Evolutionary conservation across 2,797 vertebrate species (phyloP), one percentile per base, ranked within the genome.

Genomic region (Pseudochromis fuscus): DNA sequence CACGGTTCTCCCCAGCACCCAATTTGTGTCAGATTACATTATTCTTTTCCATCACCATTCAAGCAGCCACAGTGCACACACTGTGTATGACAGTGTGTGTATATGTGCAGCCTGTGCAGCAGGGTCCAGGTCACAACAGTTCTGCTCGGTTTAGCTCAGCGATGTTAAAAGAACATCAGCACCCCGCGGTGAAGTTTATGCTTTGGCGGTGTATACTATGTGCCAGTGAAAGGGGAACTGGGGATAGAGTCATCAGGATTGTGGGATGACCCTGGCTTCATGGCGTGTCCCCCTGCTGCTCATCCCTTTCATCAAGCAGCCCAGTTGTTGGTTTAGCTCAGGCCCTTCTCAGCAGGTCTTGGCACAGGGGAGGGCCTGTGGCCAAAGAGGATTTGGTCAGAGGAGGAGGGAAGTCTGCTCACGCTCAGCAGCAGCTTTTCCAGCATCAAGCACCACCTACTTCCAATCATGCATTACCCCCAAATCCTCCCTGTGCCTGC

Each of bases 311-410:
- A 94, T 94, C 92, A 63, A 72, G 72, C 60, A 67, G 82, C 72
- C 62, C 89, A 91, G 88, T 91, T 94, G 92, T 94, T 93, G 83
- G 85, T 93, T 94, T 92, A 92, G 80, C 90, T 91, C 87, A 80
- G 89, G 70, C 84, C 79, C 83, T 76, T 90, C 91, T 83, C 92
- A 91, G 93, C 87, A 79, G 83, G 92, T 66, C 85, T 85, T 92
- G 91, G 91, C 90, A 91, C 75, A 75, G 35, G 65, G 72, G 21
- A 76, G 65, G 81, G 49, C 60, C 83, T 31, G 18, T 85, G 70
- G 86, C 88, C 83, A 89, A 88, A 81, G 85, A 86, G 83, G 86
- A 90, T 89, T 91, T 78, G 70, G 75, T 79, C 67, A 40, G 64
- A 87, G 78, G 81, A 78, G 75, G 66, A 83, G 90, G 49, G 28